Evolutionary conservation across 2,888 invertebrate genomes (phyloP).

Genomic region (Pachliopta kotzebuea): DNA sequence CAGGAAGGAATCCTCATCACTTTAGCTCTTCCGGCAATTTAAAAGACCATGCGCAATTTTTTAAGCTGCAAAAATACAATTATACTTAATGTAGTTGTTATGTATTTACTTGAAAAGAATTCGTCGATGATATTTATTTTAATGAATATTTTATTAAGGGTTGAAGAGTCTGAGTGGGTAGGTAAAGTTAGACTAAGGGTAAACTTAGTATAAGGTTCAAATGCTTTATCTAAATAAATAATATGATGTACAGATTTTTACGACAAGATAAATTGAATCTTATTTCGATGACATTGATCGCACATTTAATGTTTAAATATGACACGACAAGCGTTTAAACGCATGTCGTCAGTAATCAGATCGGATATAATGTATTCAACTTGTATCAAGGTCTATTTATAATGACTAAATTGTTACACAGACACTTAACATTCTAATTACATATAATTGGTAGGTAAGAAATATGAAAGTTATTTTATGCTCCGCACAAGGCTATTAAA

Average conservation of each 20-base stretch:
- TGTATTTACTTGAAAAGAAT: too few relatives aligned
- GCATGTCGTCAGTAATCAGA: not conserved
- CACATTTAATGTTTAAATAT: not conserved
- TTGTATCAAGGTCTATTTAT: slow-evolving; percentile 26
- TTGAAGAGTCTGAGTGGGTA: too few relatives aligned
- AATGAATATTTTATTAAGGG: too few relatives aligned
- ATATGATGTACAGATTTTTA: not conserved
- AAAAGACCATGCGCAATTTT: slow-evolving; percentile 7
- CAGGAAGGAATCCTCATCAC: slow-evolving; percentile 24
- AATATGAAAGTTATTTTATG: slow-evolving; percentile 25
- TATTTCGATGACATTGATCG: not conserved
- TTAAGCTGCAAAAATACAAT: slow-evolving; percentile 5
- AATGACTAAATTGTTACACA: slow-evolving; percentile 14
- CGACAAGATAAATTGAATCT: not conserved
- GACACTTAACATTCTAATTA: slow-evolving; percentile 30
- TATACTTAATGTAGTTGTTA: not conserved
- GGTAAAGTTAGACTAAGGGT: too few relatives aligned
- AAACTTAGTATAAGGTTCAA: too few relatives aligned
- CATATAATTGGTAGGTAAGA: slow-evolving; percentile 28
- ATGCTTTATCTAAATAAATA: not conserved
- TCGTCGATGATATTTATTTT: too few relatives aligned
- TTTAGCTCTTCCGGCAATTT: slow-evolving; percentile 20
- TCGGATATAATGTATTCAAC: slow-evolving; percentile 3
- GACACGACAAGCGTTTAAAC: too few relatives aligned
- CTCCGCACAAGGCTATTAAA: slow-evolving; percentile 25